Evolutionary conservation across 2,888 invertebrate species (phyloP).

Genomic region (Tuta absoluta): DNA sequence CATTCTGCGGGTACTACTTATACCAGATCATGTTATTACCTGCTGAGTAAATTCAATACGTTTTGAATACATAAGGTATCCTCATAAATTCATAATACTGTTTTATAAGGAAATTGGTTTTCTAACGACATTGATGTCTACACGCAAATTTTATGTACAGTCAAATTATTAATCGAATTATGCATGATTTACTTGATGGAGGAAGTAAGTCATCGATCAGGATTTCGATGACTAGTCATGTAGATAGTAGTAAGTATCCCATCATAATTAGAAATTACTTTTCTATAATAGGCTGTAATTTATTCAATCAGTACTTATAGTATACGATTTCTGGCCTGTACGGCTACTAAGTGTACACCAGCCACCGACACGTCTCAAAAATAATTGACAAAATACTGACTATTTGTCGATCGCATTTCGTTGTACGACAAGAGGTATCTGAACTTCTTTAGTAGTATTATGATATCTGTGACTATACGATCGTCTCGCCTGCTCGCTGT

Average conservation of each 20-base stretch:
- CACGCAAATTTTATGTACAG: neutral
- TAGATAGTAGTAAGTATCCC: too few species aligned
- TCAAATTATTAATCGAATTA: neutral
- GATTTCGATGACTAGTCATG: too few species aligned
- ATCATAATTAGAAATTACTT: too few species aligned
- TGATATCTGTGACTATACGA: constrained; percentile 37
- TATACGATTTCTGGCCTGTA: too few species aligned
- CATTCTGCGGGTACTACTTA: neutral
- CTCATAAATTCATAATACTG: neutral
- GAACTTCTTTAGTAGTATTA: neutral
- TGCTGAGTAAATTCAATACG: neutral
- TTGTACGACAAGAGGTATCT: neutral
- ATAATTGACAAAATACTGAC: too few species aligned
- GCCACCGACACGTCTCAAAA: too few species aligned
- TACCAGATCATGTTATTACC: neutral
- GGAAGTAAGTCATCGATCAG: neutral
- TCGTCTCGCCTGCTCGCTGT: constrained; percentile 40
- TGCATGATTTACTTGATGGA: neutral
- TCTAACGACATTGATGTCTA: neutral
- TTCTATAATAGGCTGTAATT: too few species aligned
- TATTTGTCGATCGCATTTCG: too few species aligned
- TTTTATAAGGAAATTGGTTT: neutral
- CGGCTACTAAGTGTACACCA: too few species aligned
- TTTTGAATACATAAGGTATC: constrained; percentile 6
- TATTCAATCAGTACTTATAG: too few species aligned